Base-by-base conservation (phyloP, 2,888 invertebrate genomes). In the Drepana falcataria region DNA sequence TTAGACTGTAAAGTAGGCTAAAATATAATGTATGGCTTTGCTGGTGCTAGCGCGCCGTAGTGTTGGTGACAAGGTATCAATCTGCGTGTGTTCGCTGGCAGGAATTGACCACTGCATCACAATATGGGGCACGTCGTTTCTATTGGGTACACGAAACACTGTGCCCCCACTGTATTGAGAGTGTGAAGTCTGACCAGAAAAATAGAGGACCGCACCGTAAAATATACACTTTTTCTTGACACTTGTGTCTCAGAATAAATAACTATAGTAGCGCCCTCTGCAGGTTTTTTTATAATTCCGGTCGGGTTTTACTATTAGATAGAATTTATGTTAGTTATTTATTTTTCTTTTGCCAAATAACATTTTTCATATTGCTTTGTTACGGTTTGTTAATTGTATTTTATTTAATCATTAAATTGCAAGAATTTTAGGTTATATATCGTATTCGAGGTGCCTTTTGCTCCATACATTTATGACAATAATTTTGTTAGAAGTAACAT, bases 341-440 rank as follows among this genome's bases (percentile, higher is more conserved):
- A 47, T 34, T 51, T 44, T 44, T 6, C 35, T 47, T 47, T 47
- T 33, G 52, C 47, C 35, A 52, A 35, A 47, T 47, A 52, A 52
- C 47, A 35, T 47, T 52, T 35, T 48, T 48, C n/a, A 48, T 53
- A 53, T 33, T 48, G 40, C 40, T 47, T 48, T 37, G 48, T 40
- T 53, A 68, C 65, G 67, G 68, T 68, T 67, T 67, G 69, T 68
- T 68, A 69, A 68, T 65, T 67, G 63, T 63, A 59, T 57, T 60
- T 57, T 68, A 61, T 61, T 59, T 57, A 58, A 58, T 61, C 21
- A 9, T 37, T 35, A 35, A 21, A 21, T 49, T 34, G 5, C 41
- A 21, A 41, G 51, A 33, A 3, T 33, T 44, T 6, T 44, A 44
- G n/a, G 35, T 37, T 37, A 35, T 35, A 49, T 40, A 37, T 37